These are phyloP conservation scores for Myzus persicae DNA, from an alignment of 1,140 invertebrate genomes.

Conservation along the genomic window DNA sequence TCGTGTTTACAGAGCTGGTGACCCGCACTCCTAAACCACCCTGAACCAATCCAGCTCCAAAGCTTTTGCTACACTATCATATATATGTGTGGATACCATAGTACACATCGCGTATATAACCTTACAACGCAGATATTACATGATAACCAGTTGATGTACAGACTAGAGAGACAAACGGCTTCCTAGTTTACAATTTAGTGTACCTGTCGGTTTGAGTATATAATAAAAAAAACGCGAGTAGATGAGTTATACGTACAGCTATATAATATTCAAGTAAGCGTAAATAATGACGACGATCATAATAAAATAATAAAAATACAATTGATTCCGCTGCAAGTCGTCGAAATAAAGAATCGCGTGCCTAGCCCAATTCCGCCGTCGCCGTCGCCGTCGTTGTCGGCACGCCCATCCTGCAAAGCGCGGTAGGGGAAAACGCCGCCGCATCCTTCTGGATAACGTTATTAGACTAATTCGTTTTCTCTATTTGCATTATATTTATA, in stretches of 20 bases:
- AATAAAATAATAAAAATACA: slow-evolving; percentile 28
- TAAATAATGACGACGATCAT: not conserved
- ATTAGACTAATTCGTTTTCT: slow-evolving; percentile 46
- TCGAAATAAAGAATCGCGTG: slow-evolving; percentile 46
- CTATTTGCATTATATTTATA: not conserved
- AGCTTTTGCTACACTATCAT: not conserved
- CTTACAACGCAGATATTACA: not conserved
- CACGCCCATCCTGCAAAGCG: slow-evolving; percentile 55
- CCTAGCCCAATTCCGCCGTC: slow-evolving; percentile 50
- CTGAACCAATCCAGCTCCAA: not conserved
- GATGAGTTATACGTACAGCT: not conserved
- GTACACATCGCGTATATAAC: not conserved
- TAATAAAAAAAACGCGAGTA: not conserved
- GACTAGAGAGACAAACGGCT: not conserved
- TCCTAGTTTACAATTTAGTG: slow-evolving; percentile 23
- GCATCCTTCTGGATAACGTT: slow-evolving; percentile 46
- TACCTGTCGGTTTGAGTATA: not conserved
- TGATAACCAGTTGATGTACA: not conserved
- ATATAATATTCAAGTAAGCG: slow-evolving; percentile 4
- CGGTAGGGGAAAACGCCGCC: slow-evolving; percentile 30
- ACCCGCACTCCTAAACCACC: not conserved
- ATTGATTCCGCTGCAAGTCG: slow-evolving; percentile 36
- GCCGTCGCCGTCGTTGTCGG: not conserved
- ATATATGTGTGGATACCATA: not conserved
- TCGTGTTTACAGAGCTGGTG: not conserved